These are phyloP conservation scores for Gila robusta DNA, from an alignment of 2,797 vertebrate species.

Conservation along the genomic window DNA sequence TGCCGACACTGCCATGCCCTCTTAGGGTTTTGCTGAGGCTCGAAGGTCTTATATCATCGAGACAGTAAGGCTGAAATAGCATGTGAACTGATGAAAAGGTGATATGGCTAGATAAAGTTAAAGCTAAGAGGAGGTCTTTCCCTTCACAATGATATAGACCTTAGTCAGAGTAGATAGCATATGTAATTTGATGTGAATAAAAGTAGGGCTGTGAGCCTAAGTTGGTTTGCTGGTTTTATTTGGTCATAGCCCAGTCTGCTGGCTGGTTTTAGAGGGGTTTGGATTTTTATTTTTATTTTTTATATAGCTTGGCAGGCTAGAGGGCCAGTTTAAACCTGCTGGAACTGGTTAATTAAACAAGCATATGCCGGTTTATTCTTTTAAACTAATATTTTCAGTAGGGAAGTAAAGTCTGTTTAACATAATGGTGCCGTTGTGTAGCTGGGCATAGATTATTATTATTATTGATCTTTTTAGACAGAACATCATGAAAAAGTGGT, in stretches of 20 bases:
- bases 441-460: too few relatives aligned
- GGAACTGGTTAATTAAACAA: not conserved
- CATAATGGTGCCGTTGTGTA: not conserved
- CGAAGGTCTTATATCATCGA: constrained; percentile 47
- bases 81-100: constrained; percentile 14
- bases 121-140: constrained; percentile 5
- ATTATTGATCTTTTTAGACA: not conserved
- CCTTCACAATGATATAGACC: not conserved
- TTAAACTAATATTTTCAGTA: not conserved
- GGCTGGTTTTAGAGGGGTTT: not conserved
- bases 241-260: not conserved
- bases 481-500: not conserved
- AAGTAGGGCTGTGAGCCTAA: constrained; percentile 1
- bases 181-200: constrained; percentile 13
- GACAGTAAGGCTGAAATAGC: constrained; percentile 45
- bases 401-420: not conserved
- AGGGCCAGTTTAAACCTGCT: not conserved
- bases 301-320: not conserved
- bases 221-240: not conserved
- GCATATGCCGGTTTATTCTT: not conserved
- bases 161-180: constrained; percentile 11
- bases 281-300: not conserved
- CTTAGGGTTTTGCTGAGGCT: constrained; percentile 29
- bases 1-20: not conserved
- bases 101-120: constrained; percentile 19